Base-by-base conservation (phyloP, 2,113 vertebrate genomes). In the Trematocara macrostoma region DNA sequence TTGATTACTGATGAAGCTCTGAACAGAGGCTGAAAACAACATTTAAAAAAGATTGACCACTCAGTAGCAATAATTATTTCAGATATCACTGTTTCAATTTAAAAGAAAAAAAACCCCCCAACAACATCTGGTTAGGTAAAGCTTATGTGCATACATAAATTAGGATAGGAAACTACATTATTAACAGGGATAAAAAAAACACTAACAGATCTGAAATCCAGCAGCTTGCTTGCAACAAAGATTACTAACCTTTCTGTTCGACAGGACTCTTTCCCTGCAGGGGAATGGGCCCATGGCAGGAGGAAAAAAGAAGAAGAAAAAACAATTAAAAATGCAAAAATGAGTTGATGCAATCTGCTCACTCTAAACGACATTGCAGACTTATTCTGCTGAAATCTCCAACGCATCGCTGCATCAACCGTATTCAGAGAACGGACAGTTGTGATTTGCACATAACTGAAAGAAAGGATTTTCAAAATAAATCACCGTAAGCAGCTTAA, bases 1-100 rank as follows among this genome's bases (percentile, higher is more conserved):
- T 98, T 99, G 97, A 98, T 99, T 98, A 98, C 95, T 95, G 97
- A 97, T 91, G 93, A 95, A 94, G 95, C 94, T 93, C 82, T 69
- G 93, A 93, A 92, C 78, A 67, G 61, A 88, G 81, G 71, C 88
- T 92, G 94, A 90, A 95, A 96, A 95, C 92, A 95, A 94, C 87
- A 84, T 85, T 93, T 90, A 86, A 89, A 92, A 91, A 88, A 94
- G 92, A 95, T 92, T 94, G 94, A 95, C 95, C 93, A 91, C 89
- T 94, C 82, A 84, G 71, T 83, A 79, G 74, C 83, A 61, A 87
- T 94, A 94, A 95, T 95, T 94, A 94, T 94, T 93, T 88, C 81
- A 86, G 61, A 91, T 91, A 92, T 92, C 90, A 84, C 84, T 78
- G 90, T 47, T 61, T 61, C 31, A 61, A 61, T 31, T 3, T 51